These are phyloP conservation scores for Bombus ignitus DNA, from an alignment of 1,140 invertebrate species.

Conservation along the genomic window DNA sequence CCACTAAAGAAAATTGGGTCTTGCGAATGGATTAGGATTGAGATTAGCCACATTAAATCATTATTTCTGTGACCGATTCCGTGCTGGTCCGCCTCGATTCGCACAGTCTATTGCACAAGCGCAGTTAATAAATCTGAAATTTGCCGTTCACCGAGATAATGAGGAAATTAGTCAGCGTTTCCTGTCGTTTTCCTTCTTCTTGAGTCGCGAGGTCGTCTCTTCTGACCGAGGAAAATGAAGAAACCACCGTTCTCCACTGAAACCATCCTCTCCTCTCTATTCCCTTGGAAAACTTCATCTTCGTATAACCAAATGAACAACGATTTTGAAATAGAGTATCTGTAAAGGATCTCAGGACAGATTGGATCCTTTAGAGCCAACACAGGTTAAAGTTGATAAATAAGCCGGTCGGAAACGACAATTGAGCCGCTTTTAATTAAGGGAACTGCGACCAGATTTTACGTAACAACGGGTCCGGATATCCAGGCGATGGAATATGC, in stretches of 20 bases:
- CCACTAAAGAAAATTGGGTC: background rate
- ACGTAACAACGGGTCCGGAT: slow-evolving; percentile 40
- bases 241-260: background rate
- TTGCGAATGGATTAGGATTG: background rate
- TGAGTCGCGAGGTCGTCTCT: background rate
- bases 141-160: slow-evolving; percentile 5
- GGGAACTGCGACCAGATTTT: slow-evolving; percentile 45
- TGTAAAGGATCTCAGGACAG: background rate
- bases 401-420: slow-evolving; percentile 9
- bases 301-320: background rate
- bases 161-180: slow-evolving; percentile 27
- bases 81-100: background rate
- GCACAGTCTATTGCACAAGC: slow-evolving; percentile 1
- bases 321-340: background rate
- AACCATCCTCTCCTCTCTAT: too few species aligned
- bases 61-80: slow-evolving; percentile 3
- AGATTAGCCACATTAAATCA: slow-evolving; percentile 27
- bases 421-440: slow-evolving; percentile 60
- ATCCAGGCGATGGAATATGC: slow-evolving; percentile 64
- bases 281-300: background rate
- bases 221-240: background rate
- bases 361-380: background rate
- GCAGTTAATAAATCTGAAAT: slow-evolving; percentile 26
- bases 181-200: slow-evolving; percentile 3
- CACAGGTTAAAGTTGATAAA: background rate